phyloP scores from a whole-genome alignment of 2,888 invertebrate species.

The Bellardia pandia region DNA sequence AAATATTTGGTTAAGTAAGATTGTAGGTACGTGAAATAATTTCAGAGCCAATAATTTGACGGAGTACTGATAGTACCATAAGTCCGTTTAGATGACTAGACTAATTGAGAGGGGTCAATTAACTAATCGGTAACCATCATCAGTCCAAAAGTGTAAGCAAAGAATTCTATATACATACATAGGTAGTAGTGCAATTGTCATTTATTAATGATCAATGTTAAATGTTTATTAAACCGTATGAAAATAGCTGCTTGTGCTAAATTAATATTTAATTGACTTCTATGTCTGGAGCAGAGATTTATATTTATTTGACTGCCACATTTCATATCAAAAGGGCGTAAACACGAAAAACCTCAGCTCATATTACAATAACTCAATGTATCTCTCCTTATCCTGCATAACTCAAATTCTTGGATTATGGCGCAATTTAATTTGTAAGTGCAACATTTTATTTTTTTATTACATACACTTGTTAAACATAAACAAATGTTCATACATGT shows the following conservation, averaged over 20 bases:
- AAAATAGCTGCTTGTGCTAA: slow-evolving; percentile 14
- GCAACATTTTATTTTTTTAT: background rate
- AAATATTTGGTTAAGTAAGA: background rate
- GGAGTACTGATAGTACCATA: background rate
- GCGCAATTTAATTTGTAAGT: slow-evolving; percentile 71
- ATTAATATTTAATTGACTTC: slow-evolving; percentile 14
- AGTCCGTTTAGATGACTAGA: slow-evolving; percentile 16
- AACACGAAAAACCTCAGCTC: background rate
- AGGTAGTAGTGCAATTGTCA: slow-evolving; percentile 5
- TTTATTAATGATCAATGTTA: slow-evolving; percentile 32
- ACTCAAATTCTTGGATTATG: slow-evolving; percentile 52
- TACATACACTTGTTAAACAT: background rate
- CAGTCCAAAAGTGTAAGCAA: background rate
- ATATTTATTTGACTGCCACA: slow-evolving; percentile 29
- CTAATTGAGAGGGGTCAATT: slow-evolving; percentile 31
- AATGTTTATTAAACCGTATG: slow-evolving; percentile 22
- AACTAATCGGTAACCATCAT: slow-evolving; percentile 25
- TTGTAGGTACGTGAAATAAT: background rate
- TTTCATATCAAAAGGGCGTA: slow-evolving; percentile 34
- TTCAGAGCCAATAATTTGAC: background rate
- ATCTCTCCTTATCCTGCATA: slow-evolving; percentile 6
- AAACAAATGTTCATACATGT: background rate
- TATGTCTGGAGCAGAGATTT: background rate
- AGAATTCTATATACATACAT: background rate
- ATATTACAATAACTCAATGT: slow-evolving; percentile 44